Percentiles rank a stretch among this genome's conserved stretches.
Evolutionary conservation across 2,113 vertebrate species (phyloP).

Genomic region (Talpa occidentalis): DNA sequence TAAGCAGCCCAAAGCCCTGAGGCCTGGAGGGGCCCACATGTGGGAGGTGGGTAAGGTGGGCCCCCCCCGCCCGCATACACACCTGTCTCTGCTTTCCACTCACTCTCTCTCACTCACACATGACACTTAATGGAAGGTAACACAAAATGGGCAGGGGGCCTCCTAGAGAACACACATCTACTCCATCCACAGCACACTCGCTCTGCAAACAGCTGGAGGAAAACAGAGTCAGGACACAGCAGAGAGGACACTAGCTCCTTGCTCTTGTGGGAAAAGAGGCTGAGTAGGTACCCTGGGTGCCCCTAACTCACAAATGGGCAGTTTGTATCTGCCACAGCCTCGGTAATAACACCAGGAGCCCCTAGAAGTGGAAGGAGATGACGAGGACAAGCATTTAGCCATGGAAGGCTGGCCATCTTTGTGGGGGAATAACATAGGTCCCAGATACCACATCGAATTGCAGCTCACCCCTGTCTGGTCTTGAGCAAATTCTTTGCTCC

Average conservation of each 20-base stretch:
- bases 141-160: background rate
- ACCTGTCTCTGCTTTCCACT: background rate
- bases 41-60: background rate
- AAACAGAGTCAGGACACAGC: background rate
- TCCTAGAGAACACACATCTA: background rate
- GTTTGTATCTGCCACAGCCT: slow-evolving; percentile 16
- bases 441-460: background rate
- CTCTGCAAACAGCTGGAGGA: background rate
- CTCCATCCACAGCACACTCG: background rate
- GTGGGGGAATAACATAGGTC: background rate
- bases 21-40: background rate
- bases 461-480: background rate
- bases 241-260: slow-evolving; percentile 13
- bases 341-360: slow-evolving; percentile 40
- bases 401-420: background rate
- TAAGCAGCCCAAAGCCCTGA: background rate
- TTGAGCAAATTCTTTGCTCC: slow-evolving; percentile 26
- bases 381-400: background rate
- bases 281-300: background rate
- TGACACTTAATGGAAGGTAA: background rate
- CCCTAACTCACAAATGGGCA: background rate
- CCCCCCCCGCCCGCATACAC: background rate
- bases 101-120: background rate
- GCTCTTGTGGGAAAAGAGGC: background rate
- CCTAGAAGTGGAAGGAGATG: background rate